Evolutionary conservation across 2,888 invertebrate genomes (phyloP), one percentile per base, ranked within the genome.

Genomic region (Sceliomorpha sp.): DNA sequence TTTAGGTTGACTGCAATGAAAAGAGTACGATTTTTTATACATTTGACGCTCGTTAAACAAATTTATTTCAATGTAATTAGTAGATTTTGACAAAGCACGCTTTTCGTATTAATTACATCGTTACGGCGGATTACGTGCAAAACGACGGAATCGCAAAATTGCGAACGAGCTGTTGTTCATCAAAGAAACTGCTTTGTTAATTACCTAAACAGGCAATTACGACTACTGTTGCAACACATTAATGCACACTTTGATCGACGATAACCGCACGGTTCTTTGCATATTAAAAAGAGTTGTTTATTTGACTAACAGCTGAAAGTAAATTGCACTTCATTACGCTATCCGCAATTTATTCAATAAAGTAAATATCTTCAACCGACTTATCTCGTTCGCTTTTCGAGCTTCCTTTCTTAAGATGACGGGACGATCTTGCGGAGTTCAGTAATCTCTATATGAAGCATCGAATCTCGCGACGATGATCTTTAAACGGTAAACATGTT

Each of bases 141-240:
- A 55, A 67, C 48, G 44, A 53, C 10, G 29, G 42, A 47, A 40
- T 60, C 20, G n/a, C n/a, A n/a, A n/a, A n/a, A n/a, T n/a, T n/a
- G n/a, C 45, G 27, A 58, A 14, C 34, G 26, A 40, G 50, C 51
- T 42, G 45, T 66, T 51, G 58, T 67, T 55, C 44, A 37, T 31
- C 42, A 27, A 50, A 62, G 53, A 55, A 62, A 36, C 34, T 2
- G 40, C 20, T 40, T 24, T 37, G 69, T 59, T 63, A 63, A 69
- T 63, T 53, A 63, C 27, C 55, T 63, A 62, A 63, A 63, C 59
- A 39, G 42, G 13, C 56, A 63, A 59, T 63, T 69, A 59, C 53
- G 26, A 59, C 42, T 36, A 34, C 63, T 40, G 48, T 55, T 60
- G 27, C 44, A 39, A 15, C 27, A 34, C 51, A 55, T 58, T 56